A percentile compares a stretch with the other conserved stretches of the same genome.
phyloP scores from a whole-genome alignment of 2,797 vertebrate species.

The Parotocinclus haroldoi region DNA sequence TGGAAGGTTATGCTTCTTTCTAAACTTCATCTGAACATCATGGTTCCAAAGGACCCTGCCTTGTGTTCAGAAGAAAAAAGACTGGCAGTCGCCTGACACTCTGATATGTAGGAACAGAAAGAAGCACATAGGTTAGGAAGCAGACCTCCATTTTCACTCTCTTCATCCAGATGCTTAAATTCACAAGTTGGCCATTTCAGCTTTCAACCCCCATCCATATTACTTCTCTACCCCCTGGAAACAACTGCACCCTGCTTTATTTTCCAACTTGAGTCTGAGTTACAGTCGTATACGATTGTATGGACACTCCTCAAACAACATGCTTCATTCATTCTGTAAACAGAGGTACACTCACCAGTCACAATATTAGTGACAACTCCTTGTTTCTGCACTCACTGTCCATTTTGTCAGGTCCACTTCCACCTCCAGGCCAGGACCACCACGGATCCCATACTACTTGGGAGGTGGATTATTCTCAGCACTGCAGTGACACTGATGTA shows the following conservation, averaged over 20 bases:
- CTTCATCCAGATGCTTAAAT: constrained; percentile 56
- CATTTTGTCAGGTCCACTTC: too few relatives aligned
- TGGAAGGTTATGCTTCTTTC: constrained; percentile 52
- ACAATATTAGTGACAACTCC: too few relatives aligned
- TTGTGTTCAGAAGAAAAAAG: constrained; percentile 61
- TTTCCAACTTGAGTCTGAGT: too few relatives aligned
- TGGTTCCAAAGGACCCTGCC: constrained; percentile 55
- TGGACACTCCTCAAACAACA: too few relatives aligned
- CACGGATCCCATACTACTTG: too few relatives aligned
- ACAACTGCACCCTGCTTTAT: constrained; percentile 21
- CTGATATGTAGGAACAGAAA: constrained; percentile 64
- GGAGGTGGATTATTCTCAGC: too few relatives aligned
- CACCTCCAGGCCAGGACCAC: too few relatives aligned
- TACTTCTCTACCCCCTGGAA: constrained; percentile 33
- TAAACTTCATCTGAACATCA: constrained; percentile 69
- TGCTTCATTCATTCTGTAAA: too few relatives aligned
- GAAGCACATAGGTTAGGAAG: constrained; percentile 69
- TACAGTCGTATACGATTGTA: too few relatives aligned
- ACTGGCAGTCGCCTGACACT: constrained; percentile 64
- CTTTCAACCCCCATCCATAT: constrained; percentile 20
- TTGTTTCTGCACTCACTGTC: too few relatives aligned
- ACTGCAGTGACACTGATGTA: too few relatives aligned
- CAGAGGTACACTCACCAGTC: too few relatives aligned
- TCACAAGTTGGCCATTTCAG: constrained; percentile 32
- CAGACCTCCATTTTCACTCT: constrained; percentile 59